phyloP scores from a whole-genome alignment of 1,140 invertebrate species.

The Cydia amplana region DNA sequence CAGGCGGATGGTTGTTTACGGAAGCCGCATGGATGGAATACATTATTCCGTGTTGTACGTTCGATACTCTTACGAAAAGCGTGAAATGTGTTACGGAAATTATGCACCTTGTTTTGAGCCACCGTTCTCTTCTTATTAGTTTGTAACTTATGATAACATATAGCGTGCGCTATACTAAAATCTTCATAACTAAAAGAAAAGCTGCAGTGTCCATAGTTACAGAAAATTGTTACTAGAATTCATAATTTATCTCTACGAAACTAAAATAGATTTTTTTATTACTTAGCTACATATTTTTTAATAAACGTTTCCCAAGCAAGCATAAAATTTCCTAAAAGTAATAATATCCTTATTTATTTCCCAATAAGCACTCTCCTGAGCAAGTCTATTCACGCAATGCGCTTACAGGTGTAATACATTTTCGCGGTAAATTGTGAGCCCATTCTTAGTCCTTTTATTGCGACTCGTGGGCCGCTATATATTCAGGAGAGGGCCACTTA shows the following conservation, averaged over 20 bases:
- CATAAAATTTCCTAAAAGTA: too few relatives aligned
- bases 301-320: too few relatives aligned
- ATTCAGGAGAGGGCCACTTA: not conserved
- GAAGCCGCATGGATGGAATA: constrained; percentile 2
- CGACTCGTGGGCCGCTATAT: not conserved
- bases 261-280: too few relatives aligned
- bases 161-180: too few relatives aligned
- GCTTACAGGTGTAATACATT: constrained; percentile 13
- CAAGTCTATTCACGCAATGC: constrained; percentile 10
- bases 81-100: constrained; percentile 10
- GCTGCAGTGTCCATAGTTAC: too few relatives aligned
- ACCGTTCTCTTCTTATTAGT: not conserved
- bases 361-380: too few relatives aligned
- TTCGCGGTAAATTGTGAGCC: constrained; percentile 1
- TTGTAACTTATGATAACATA: too few relatives aligned
- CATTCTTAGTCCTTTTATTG: constrained; percentile 6
- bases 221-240: too few relatives aligned
- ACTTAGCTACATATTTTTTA: too few relatives aligned
- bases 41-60: constrained; percentile 1
- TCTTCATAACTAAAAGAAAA: too few relatives aligned
- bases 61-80: not conserved
- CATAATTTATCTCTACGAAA: too few relatives aligned
- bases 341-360: too few relatives aligned
- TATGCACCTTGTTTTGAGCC: not conserved
- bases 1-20: constrained; percentile 7